Conservation (phyloP, 2,797 vertebrate species). For the Streptopelia turtur region DNA sequence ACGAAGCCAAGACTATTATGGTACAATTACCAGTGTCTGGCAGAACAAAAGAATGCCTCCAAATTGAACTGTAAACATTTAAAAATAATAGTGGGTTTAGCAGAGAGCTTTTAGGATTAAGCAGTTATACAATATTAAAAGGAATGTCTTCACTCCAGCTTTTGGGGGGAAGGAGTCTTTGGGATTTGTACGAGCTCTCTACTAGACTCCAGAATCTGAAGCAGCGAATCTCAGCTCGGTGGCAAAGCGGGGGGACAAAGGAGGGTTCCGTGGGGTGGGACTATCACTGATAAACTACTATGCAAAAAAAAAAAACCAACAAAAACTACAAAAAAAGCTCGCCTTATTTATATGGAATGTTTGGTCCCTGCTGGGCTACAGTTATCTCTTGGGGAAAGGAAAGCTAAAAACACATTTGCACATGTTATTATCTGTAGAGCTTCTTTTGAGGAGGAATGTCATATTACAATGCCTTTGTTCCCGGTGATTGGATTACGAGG, state of each 20-base stretch:
- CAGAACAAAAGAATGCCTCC: neutral
- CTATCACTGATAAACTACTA: slow-evolving; percentile 87
- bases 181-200: neutral
- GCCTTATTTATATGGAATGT: slow-evolving; percentile 86
- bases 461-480: neutral
- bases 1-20: neutral
- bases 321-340: slow-evolving; percentile 55
- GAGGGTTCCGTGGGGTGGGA: slow-evolving; percentile 57
- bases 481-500: neutral
- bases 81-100: neutral
- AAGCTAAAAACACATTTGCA: slow-evolving; percentile 52
- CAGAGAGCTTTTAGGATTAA: neutral
- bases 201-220: neutral
- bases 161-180: neutral
- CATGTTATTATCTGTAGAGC: slow-evolving; percentile 5
- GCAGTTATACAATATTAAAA: neutral
- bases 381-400: slow-evolving; percentile 40
- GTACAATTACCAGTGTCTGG: neutral
- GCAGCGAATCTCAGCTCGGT: slow-evolving; percentile 58
- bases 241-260: slow-evolving; percentile 60
- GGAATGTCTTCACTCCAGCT: neutral
- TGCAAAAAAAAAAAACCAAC: slow-evolving; percentile 82
- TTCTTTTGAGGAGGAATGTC: slow-evolving; percentile 16
- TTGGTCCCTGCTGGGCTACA: slow-evolving; percentile 48
- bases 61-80: neutral